Evolutionary conservation across 2,113 vertebrate genomes (phyloP), one percentile per base, ranked within the genome.

Genomic region (Todiramphus saurophagus): DNA sequence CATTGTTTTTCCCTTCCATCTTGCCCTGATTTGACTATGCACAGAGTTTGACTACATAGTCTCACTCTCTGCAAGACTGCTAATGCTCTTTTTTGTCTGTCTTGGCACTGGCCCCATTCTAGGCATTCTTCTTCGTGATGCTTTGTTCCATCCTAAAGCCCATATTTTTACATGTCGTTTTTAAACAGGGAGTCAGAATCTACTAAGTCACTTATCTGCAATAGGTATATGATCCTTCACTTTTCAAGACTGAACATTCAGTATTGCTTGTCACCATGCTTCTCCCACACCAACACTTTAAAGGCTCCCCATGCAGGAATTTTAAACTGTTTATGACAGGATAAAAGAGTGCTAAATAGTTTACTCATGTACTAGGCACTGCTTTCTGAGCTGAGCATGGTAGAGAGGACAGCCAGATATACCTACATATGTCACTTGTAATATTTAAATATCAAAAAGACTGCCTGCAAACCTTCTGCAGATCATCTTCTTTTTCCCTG

Each of bases 261-360:
- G 64, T 70, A 56, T 83, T 88, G 48, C 83, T 95, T 95, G 82
- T 93, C 90, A 92, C 66, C 21, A 5, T 89, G 81, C 80, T 93
- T 96, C 85, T 92, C 72, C 83, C 62, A 93, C 89, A 94, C 87
- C 81, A 93, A 75, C 74, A 30, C 76, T 93, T 95, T 77, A 63
- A 93, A 89, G 88, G 68, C 77, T 96, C 90, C 83, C 58, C 92
- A 77, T 80, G 55, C 76, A 88, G 82, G 82, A 92, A 94, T 91
- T 95, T 92, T 84, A 92, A 97, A 94, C 88, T 94, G 84, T 91
- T 95, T 94, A 78, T 94, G 84, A 78, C 93, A 94, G 80, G 66
- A 89, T 88, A 68, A 82, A 79, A 79, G 78, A 86, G 92, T 90
- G 88, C 80, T 93, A 84, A 92, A 83, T 90, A 94, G 93, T 94